phyloP scores from a whole-genome alignment of 2,797 vertebrate species.

The Tragelaphus oryx region DNA sequence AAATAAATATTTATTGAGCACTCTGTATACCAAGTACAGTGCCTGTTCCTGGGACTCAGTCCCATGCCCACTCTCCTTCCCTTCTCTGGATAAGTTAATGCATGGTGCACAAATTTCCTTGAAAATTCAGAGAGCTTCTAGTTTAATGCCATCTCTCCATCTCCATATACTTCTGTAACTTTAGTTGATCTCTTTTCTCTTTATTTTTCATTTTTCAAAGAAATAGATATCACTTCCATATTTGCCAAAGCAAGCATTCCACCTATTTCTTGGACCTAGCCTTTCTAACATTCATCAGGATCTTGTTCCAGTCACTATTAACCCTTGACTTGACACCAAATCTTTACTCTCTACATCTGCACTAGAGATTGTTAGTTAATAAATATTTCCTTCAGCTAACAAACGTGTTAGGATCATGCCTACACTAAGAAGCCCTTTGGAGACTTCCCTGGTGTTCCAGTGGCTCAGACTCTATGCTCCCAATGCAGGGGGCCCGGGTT shows the following conservation, averaged over 20 bases:
- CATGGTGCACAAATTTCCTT: not conserved
- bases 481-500: not conserved
- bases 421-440: not conserved
- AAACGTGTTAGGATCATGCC: not conserved
- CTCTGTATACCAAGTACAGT: not conserved
- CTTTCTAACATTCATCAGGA: not conserved
- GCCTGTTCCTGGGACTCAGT: not conserved
- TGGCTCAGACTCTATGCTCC: not conserved
- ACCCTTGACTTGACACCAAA: not conserved
- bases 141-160: not conserved
- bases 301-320: not conserved
- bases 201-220: not conserved
- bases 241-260: constrained; percentile 19
- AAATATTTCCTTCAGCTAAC: constrained; percentile 4
- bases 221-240: not conserved
- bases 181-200: not conserved
- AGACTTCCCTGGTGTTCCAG: not conserved
- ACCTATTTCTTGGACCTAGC: not conserved
- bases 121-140: not conserved
- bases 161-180: not conserved
- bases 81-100: not conserved
- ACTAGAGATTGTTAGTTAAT: not conserved
- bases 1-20: not conserved
- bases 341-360: not conserved
- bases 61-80: not conserved